A percentile compares a stretch with the other conserved stretches of the same genome.
Conservation (phyloP, 1,140 invertebrate genomes). For the Sweltsa coloradensis region DNA sequence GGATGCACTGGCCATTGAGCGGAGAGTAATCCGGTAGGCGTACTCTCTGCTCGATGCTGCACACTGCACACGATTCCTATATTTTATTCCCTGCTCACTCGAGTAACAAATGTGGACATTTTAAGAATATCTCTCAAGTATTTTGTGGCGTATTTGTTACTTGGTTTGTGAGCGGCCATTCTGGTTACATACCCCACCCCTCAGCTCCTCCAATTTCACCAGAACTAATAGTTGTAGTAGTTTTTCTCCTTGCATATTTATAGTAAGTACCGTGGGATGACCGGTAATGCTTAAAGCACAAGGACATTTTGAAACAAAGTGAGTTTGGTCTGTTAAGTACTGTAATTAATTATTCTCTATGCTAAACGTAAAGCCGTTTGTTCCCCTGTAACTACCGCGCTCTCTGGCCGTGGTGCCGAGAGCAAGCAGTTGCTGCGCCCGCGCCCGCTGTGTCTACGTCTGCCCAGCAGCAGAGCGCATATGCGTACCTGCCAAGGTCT, state of each 20-base stretch:
- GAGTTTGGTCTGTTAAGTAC: slow-evolving; percentile 17
- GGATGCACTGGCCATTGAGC: slow-evolving; percentile 13
- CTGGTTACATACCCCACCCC: slow-evolving; percentile 15
- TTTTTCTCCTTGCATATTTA: slow-evolving; percentile 15
- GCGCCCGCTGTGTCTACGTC: too few species aligned
- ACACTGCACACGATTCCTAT: slow-evolving; percentile 15
- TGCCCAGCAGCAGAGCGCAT: too few species aligned
- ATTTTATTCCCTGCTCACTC: slow-evolving; percentile 18
- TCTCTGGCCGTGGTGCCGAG: too few species aligned
- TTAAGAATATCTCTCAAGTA: slow-evolving; percentile 16
- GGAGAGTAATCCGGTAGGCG: slow-evolving; percentile 1
- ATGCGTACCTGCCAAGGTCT: too few species aligned
- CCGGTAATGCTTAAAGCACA: slow-evolving; percentile 18
- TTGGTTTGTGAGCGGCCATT: slow-evolving; percentile 17
- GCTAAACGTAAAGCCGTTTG: slow-evolving; percentile 13
- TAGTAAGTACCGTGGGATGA: slow-evolving; percentile 16
- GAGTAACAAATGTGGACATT: slow-evolving; percentile 17
- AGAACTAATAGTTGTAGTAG: slow-evolving; percentile 13
- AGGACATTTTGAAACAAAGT: slow-evolving; percentile 16
- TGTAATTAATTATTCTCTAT: slow-evolving; percentile 16
- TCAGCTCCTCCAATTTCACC: slow-evolving; percentile 5
- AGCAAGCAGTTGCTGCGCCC: too few species aligned
- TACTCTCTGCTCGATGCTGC: neutral
- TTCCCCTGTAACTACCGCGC: too few species aligned
- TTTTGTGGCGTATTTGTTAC: slow-evolving; percentile 18